Evolutionary conservation across 2,888 invertebrate species (phyloP), one percentile per base, ranked within the genome.

Genomic region (Drosophila leonis): DNA sequence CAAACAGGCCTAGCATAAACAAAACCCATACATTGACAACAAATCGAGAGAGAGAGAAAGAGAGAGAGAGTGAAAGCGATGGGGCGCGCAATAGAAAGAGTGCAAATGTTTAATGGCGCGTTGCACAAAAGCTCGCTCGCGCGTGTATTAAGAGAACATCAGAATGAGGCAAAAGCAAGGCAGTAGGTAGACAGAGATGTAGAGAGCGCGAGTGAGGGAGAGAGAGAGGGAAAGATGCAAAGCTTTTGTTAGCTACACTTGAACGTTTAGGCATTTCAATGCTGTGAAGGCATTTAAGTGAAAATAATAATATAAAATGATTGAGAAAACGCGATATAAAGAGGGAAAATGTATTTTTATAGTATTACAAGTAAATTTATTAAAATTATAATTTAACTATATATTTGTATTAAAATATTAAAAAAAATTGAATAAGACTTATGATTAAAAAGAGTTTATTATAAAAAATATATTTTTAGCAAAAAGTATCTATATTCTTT

Each of bases 1-100:
- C 86, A 86, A 83, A 86, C 80, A 83, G 80, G 63, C 80, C 67
- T 64, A 62, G 77, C 73, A 83, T 83, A 83, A 83, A 83, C 83
- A 83, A 83, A 81, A 63, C 74, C 55, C 78, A 67, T 46, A 66
- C 67, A 65, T 12, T 37, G 33, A 29, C 29, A 24, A 20, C 15
- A 0, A 6, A 42, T 3, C 10, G 3, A 29, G 24, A 33, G 61
- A 20, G 31, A 39, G 61, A 61, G 55, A 42, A 54, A 41, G 33
- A 12, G 24, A n/a, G 6, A 3, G 24, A n/a, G 10, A 27, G n/a
- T 12, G 37, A 59, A 37, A 8, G 42, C 9, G 31, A 42, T 15
- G 6, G 15, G 33, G 24, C 4, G 41, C 6, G 7, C 12, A 2
- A 41, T n/a, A 33, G 66, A 37, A 24, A 37, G 66, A 48, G 59